phyloP scores from a whole-genome alignment of 2,113 vertebrate species.

The Nipponia nippon region DNA sequence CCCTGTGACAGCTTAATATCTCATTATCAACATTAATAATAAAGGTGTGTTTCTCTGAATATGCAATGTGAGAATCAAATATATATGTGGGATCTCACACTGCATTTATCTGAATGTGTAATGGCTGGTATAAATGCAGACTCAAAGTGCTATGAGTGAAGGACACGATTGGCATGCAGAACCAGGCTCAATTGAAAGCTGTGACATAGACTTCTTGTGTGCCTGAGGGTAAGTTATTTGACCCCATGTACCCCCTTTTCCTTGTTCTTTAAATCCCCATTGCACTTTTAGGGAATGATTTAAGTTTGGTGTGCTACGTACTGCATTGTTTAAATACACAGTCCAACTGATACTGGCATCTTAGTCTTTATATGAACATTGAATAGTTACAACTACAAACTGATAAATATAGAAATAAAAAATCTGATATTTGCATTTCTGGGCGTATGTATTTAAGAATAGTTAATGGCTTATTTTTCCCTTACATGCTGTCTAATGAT shows the following conservation, averaged over 20 bases:
- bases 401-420: neutral
- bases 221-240: neutral
- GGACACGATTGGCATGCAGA: neutral
- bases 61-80: neutral
- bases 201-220: neutral
- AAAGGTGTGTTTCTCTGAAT: slow-evolving; percentile 17
- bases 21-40: slow-evolving; percentile 58
- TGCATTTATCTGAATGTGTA: neutral
- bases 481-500: neutral
- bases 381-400: neutral
- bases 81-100: neutral
- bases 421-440: neutral
- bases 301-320: neutral
- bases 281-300: neutral
- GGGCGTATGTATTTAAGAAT: neutral
- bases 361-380: neutral
- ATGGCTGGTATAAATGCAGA: neutral
- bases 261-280: neutral
- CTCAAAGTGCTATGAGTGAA: neutral
- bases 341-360: neutral
- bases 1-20: slow-evolving; percentile 45
- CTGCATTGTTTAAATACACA: neutral
- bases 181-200: neutral
- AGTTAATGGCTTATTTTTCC: neutral
- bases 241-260: neutral